These are phyloP conservation scores for Neoarius graeffei DNA, from an alignment of 2,113 vertebrate species.

Conservation along the genomic window DNA sequence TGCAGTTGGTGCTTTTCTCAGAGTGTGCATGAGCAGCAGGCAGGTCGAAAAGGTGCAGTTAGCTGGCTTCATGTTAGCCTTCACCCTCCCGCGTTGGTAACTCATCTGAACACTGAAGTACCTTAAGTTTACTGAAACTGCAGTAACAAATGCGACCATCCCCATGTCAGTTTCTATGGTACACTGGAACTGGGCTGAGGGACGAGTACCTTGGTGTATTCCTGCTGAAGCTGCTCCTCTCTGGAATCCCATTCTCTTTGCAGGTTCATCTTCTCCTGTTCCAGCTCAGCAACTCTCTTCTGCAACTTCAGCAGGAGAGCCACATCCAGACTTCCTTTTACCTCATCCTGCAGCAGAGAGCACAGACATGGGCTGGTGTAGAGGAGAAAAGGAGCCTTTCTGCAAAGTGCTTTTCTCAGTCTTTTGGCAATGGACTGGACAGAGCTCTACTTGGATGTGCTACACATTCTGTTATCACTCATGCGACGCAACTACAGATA, in stretches of 20 bases:
- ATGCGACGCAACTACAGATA: not conserved
- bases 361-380: not conserved
- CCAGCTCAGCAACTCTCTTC: slow-evolving; percentile 88
- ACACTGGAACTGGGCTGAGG: too few species aligned
- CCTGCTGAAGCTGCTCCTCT: slow-evolving; percentile 80
- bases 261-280: slow-evolving; percentile 87
- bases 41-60: not conserved
- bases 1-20: not conserved
- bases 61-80: not conserved
- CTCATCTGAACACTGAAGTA: not conserved
- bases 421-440: not conserved
- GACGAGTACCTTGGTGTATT: slow-evolving; percentile 21
- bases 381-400: not conserved
- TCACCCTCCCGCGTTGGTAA: not conserved
- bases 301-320: slow-evolving; percentile 93
- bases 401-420: not conserved
- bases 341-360: slow-evolving; percentile 76
- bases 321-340: slow-evolving; percentile 80
- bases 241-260: slow-evolving; percentile 85
- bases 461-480: not conserved
- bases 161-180: too few species aligned
- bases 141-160: not conserved
- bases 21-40: not conserved
- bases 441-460: not conserved
- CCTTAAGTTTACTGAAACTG: not conserved